Percentiles rank a stretch among this genome's conserved stretches.
Evolutionary conservation across 2,113 vertebrate species (phyloP).

Genomic region (Percopsis transmontana): DNA sequence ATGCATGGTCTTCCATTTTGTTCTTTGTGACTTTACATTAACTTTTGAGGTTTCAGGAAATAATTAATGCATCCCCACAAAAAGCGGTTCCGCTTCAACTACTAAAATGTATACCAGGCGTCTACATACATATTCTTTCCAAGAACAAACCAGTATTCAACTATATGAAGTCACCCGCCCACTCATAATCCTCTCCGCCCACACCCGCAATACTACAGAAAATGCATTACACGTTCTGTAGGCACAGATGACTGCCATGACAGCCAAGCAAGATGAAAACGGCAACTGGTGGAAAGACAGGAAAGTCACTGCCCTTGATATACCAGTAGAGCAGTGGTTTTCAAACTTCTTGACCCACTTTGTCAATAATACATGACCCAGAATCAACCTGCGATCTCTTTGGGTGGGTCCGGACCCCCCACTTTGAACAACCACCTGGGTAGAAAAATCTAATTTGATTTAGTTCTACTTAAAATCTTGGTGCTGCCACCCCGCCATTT

Average conservation of each 20-base stretch:
- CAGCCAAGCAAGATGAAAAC: not conserved
- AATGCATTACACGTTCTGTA: not conserved
- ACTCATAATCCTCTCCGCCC: slow-evolving; percentile 6
- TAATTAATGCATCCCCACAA: not conserved
- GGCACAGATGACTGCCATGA: not conserved
- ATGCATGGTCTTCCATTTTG: not conserved
- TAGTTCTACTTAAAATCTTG: too few relatives aligned
- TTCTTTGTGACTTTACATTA: slow-evolving; percentile 6
- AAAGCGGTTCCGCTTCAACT: not conserved
- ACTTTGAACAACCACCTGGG: too few relatives aligned
- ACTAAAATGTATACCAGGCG: slow-evolving; percentile 3
- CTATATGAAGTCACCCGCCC: slow-evolving; percentile 9
- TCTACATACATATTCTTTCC: slow-evolving; percentile 1
- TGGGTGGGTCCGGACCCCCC: too few relatives aligned
- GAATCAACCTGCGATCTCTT: too few relatives aligned
- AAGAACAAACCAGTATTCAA: slow-evolving; percentile 21
- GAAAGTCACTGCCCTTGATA: not conserved
- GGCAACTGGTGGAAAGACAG: not conserved
- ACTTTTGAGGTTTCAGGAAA: not conserved
- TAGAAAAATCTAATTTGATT: too few relatives aligned
- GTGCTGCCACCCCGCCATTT: too few relatives aligned
- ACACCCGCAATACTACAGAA: not conserved
- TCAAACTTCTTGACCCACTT: too few relatives aligned
- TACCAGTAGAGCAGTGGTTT: too few relatives aligned
- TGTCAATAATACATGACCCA: too few relatives aligned